Conservation (phyloP, 1,140 invertebrate species). For the Achatina immaculata region DNA sequence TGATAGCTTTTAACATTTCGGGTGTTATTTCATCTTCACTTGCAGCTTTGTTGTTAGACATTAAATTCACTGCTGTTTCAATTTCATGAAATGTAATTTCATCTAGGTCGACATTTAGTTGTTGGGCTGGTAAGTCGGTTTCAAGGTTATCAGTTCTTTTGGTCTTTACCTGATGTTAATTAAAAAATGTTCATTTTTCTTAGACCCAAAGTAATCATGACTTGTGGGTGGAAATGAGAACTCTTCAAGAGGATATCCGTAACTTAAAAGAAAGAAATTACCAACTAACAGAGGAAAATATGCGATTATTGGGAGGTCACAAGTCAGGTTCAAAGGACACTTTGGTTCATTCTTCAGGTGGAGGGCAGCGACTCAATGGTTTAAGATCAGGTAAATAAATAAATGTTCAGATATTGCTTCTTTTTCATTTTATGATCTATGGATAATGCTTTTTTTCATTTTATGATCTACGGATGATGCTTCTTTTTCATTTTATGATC, state of each 20-base stretch:
- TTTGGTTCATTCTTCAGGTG: background rate
- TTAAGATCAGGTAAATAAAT: constrained; percentile 31
- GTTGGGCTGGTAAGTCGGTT: too few species aligned
- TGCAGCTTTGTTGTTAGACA: too few species aligned
- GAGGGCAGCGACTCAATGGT: background rate
- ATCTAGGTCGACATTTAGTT: too few species aligned
- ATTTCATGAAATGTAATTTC: too few species aligned
- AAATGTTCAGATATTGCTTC: background rate
- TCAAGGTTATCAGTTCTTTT: too few species aligned
- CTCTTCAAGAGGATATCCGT: constrained; percentile 51
- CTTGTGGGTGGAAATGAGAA: constrained; percentile 21
- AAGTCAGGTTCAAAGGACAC: background rate
- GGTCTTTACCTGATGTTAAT: background rate
- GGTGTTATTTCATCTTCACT: too few species aligned
- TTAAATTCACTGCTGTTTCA: too few species aligned
- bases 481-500: too few species aligned
- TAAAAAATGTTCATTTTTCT: background rate
- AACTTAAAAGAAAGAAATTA: constrained; percentile 55
- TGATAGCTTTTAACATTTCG: too few species aligned
- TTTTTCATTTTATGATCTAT: too few species aligned
- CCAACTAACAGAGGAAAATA: constrained; percentile 59
- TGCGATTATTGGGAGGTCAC: constrained; percentile 46
- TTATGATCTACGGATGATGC: too few species aligned
- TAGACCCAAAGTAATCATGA: background rate
- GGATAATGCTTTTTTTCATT: too few species aligned